These are phyloP conservation scores for Myanophis thanlyinensis DNA, from an alignment of 2,113 vertebrate genomes.

Conservation along the genomic window DNA sequence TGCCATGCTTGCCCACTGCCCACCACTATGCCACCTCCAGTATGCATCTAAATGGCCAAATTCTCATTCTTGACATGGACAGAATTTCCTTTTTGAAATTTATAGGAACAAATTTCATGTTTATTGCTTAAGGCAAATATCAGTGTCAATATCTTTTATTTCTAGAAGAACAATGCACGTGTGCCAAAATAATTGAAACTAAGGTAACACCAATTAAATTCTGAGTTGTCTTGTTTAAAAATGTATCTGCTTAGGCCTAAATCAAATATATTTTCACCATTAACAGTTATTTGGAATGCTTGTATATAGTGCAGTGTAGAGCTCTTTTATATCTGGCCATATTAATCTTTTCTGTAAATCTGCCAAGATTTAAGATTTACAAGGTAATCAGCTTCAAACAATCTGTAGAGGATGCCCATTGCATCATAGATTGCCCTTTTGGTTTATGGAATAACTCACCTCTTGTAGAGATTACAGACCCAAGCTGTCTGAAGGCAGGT, in stretches of 20 bases:
- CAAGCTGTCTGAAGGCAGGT: constrained; percentile 56
- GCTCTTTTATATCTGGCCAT: constrained; percentile 51
- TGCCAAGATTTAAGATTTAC: constrained; percentile 54
- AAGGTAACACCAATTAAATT: background rate
- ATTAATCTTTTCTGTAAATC: constrained; percentile 54
- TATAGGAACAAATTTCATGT: background rate
- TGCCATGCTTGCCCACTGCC: background rate
- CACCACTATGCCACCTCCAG: background rate
- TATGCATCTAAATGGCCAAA: background rate
- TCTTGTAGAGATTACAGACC: constrained; percentile 55
- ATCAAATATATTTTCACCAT: constrained; percentile 57
- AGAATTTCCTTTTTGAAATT: background rate
- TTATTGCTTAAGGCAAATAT: rapidly evolving
- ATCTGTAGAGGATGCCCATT: constrained; percentile 20
- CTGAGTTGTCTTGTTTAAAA: constrained; percentile 1
- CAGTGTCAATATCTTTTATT: background rate
- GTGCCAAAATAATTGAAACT: background rate
- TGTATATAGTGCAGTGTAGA: constrained; percentile 38
- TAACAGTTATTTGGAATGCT: constrained; percentile 61
- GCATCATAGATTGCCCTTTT: constrained; percentile 27
- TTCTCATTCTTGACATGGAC: too few relatives aligned
- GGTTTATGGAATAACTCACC: constrained; percentile 44
- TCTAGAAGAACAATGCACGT: background rate
- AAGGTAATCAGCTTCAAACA: constrained; percentile 46
- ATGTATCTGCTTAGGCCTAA: constrained; percentile 38